phyloP scores from a whole-genome alignment of 2,888 invertebrate genomes.

The Drosophila pseudotakahashii region DNA sequence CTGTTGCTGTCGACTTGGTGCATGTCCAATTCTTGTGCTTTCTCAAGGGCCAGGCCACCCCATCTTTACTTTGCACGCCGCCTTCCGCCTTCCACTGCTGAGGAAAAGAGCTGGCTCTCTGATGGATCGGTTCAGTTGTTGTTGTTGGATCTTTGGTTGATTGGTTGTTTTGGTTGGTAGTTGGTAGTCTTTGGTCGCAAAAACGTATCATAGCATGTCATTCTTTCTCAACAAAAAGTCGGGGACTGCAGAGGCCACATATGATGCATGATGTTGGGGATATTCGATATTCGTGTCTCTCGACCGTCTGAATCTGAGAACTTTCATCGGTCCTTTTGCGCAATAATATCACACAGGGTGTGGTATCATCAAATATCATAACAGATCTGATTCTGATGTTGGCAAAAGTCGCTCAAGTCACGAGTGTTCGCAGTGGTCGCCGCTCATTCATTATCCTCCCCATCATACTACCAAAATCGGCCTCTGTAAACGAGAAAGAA shows the following conservation, averaged over 20 bases:
- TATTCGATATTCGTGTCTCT: slow-evolving; percentile 60
- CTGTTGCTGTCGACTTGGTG: slow-evolving; percentile 30
- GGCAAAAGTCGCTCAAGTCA: slow-evolving; percentile 75
- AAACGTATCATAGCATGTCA: slow-evolving; percentile 14
- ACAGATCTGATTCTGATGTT: slow-evolving; percentile 26
- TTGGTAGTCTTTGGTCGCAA: slow-evolving; percentile 23
- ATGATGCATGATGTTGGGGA: slow-evolving; percentile 84
- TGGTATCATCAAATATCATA: slow-evolving; percentile 22
- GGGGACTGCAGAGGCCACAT: slow-evolving; percentile 83
- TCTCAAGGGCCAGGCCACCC: slow-evolving; percentile 5
- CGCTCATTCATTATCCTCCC: slow-evolving; percentile 83
- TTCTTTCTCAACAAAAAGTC: slow-evolving; percentile 61
- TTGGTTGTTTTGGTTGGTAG: slow-evolving; percentile 38
- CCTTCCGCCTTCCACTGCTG: slow-evolving; percentile 52
- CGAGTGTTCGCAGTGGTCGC: slow-evolving; percentile 68
- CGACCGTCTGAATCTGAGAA: slow-evolving; percentile 27
- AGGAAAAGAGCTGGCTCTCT: slow-evolving; percentile 39
- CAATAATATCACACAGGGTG: slow-evolving; percentile 24
- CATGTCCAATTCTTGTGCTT: slow-evolving; percentile 31
- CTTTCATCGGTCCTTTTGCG: slow-evolving; percentile 50
- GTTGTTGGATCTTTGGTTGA: slow-evolving; percentile 43
- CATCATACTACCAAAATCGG: slow-evolving; percentile 89
- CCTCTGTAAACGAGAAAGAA: slow-evolving; percentile 89
- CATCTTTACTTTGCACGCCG: slow-evolving; percentile 29
- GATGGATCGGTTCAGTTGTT: slow-evolving; percentile 39